Conservation (phyloP, 1,140 invertebrate genomes). For the Drosophila willistoni region DNA sequence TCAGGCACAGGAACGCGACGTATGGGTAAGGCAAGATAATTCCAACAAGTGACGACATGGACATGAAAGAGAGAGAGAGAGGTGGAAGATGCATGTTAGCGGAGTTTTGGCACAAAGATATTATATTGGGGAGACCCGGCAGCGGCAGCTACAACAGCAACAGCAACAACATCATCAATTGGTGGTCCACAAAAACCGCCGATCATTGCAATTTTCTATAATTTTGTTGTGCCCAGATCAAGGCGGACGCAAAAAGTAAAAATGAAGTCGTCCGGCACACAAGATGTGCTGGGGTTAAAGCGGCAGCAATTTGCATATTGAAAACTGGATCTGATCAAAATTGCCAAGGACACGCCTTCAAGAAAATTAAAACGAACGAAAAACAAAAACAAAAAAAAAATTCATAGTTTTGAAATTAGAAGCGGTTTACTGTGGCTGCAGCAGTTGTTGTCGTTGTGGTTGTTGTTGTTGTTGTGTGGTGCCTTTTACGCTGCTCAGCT, state of each 20-base stretch:
- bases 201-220: conserved; percentile 82
- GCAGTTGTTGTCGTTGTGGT: background rate
- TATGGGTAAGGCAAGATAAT: conserved; percentile 84
- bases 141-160: conserved; percentile 25
- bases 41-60: conserved; percentile 62
- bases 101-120: conserved; percentile 30
- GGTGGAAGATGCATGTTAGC: conserved; percentile 54
- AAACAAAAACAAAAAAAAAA: conserved; percentile 15
- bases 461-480: conserved; percentile 18
- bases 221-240: conserved; percentile 67
- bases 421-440: conserved; percentile 26
- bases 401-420: conserved; percentile 55
- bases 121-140: conserved; percentile 54
- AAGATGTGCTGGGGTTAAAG: conserved; percentile 20
- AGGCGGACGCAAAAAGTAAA: conserved; percentile 46
- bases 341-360: conserved; percentile 63
- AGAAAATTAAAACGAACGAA: conserved; percentile 11
- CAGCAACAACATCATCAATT: conserved; percentile 12
- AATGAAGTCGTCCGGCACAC: conserved; percentile 67
- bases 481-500: conserved; percentile 27
- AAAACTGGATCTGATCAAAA: conserved; percentile 65
- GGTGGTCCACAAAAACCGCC: conserved; percentile 26
- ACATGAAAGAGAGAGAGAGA: conserved; percentile 13
- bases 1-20: conserved; percentile 99
- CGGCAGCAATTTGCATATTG: conserved; percentile 73